Evolutionary conservation across 2,888 invertebrate genomes (phyloP), one percentile per base, ranked within the genome.

Genomic region (Trichogramma dendrolimi): DNA sequence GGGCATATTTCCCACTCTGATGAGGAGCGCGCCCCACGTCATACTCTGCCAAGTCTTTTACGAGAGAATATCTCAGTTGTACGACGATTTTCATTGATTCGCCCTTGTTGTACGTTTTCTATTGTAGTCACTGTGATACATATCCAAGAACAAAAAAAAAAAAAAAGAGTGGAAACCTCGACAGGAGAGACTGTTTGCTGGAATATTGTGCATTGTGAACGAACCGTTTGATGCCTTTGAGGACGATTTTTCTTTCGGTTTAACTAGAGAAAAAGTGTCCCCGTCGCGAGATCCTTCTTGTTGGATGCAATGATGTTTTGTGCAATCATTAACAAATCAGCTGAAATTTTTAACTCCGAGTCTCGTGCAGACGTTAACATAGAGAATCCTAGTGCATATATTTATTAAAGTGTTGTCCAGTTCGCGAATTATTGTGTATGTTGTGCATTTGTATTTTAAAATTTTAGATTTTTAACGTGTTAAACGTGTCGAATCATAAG

Each of bases 21-120:
- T 95, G 63, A 82, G 96, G 63, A 84, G 95, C 47, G 95, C 94
- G 0, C 96, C 96, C 0, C 96, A 96, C 75, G 91, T 94, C 0
- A 89, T 95, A 2, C 78, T 96, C 1, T 88, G 91, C 67, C 81
- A 96, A 59, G 86, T 94, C 58, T 92, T 96, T 77, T 96, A 95
- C 88, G 94, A 94, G 76, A 83, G 88, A 74, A 80, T 90, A 39
- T 71, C 76, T 40, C 64, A 68, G 5, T 71, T 71, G 6, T 66
- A 63, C 44, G 61, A 84, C 67, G 87, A 88, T 0, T 47, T 38
- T 11, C n/a, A 57, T 41, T 58, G 7, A 56, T 11, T 8, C 8
- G 6, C 40, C 7, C 11, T 11, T 44, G 40, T 1, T 40, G 6
- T 39, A 1, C 7, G 38, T 39, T 6, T 11, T 6, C 5, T 6